Evolutionary conservation across 2,113 vertebrate species (phyloP).

Genomic region (Dromiciops gliroides): DNA sequence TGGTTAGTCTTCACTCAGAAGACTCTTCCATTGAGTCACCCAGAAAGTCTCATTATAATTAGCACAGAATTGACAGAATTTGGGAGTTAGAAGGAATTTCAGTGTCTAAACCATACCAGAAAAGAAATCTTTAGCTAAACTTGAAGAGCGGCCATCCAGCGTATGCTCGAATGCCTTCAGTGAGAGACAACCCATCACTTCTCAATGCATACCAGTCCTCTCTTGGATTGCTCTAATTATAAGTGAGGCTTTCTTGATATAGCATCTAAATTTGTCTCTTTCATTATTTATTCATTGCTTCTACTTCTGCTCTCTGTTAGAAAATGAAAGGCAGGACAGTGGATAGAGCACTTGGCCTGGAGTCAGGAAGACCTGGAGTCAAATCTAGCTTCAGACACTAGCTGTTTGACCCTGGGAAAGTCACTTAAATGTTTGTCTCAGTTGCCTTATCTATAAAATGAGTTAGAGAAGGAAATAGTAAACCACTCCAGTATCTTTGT

Average conservation of each 20-base stretch:
- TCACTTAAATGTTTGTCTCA: neutral
- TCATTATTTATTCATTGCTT: neutral
- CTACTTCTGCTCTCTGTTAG: neutral
- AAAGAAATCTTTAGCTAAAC: neutral
- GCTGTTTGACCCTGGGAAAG: neutral
- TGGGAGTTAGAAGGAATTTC: neutral
- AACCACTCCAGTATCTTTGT: neutral
- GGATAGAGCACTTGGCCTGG: neutral
- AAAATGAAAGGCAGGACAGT: neutral
- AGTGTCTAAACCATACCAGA: neutral
- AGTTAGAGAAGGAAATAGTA: neutral
- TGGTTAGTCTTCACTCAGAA: neutral
- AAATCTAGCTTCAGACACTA: neutral
- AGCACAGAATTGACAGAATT: neutral
- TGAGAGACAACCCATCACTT: neutral
- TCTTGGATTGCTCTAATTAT: neutral
- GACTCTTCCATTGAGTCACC: neutral
- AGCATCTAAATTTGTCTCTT: neutral
- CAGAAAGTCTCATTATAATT: neutral
- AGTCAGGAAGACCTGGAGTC: neutral
- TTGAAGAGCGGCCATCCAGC: neutral
- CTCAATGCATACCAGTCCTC: neutral
- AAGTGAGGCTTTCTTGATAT: neutral
- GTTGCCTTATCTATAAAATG: neutral
- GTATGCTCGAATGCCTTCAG: neutral